Base-by-base conservation (phyloP, 2,888 invertebrate species). In the Drosophila mimica region DNA sequence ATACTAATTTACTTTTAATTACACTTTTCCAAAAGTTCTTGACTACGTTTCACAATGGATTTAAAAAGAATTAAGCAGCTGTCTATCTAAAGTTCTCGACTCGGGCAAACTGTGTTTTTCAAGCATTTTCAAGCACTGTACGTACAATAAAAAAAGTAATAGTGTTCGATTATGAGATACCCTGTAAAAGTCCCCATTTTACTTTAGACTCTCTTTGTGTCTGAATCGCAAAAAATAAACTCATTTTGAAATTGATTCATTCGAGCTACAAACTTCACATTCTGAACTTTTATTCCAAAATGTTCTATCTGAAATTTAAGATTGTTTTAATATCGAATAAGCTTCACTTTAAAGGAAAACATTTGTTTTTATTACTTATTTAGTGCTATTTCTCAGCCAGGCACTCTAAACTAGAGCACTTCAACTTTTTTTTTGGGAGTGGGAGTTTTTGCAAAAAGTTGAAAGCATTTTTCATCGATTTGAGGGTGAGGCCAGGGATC, bases 1-100 rank as follows among this genome's bases (percentile, higher is more conserved):
- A 76, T 65, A 71, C 57, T 64, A 81, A 83, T 67, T 83, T 60
- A 51, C 54, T 76, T 81, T 83, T 74, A 70, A 81, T 83, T 69
- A 70, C 60, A 72, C 67, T 67, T 60, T 20, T 20, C 34, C 25
- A 25, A 64, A 64, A 64, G 52, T 69, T 59, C 48, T 34, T 36
- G 11, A 51, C 68, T 20, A 31, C n/a, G 60, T 13, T 40, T 60
- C 36, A n/a, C 46, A 53, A 52, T 59, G 40, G 58, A 43, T 40
- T 60, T 43, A n/a, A 52, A 28, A 6, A 31, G n/a, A 56, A 33
- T 33, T 49, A 60, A 60, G 6, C n/a, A 28, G 38, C 17, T 30
- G 28, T 36, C 54, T 25, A 11, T 38, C n/a, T 17, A 28, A 17
- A 54, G 17, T 54, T 9, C 15, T 15, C 20, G 33, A 34, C 33